Base-by-base conservation (phyloP, 2,888 invertebrate species). In the Molorchus minor region DNA sequence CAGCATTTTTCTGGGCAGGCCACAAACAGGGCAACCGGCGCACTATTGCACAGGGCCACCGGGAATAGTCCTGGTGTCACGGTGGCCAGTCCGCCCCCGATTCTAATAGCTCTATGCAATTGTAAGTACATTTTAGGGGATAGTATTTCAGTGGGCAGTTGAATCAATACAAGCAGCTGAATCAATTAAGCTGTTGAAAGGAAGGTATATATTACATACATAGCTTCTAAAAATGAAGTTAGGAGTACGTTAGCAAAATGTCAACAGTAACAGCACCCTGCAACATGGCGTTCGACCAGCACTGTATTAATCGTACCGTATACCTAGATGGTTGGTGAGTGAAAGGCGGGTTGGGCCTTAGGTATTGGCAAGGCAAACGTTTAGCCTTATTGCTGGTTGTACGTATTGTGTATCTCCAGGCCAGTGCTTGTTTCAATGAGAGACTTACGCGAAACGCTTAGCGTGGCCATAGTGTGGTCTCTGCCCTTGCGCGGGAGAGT, bases 401-500 rank as follows among this genome's bases (percentile, higher is more conserved):
- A 80, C 59, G 79, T 74, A 72, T 79, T 80, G 72, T 81, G 80
- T 68, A 80, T 77, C 69, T 81, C 80, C 74, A 80, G 71, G 61
- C 76, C 79, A 75, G 82, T 82, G 78, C 82, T 82, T 76, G 75
- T 73, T 68, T 84, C 84, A 76, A 83, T 82, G 71, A 85, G 82
- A 74, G 84, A 85, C 80, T 84, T 85, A 78, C 85, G 82, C 75
- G 84, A 84, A 72, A 84, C 83, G 81, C 84, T 84, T 77, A 84
- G 82, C 71, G 81, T 79, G 73, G 82, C 80, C 69, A 69, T 66
- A 75, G 79, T 79, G 78, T 83, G 82, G 71, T 83, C 84, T 78
- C 84, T 83, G 79, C 84, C 85, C 81, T 86, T 86, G 75, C 86
- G 84, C 75, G 87, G 87, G 79, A 87, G 83, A 58, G 87, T 87